phyloP scores from a whole-genome alignment of 2,797 vertebrate genomes.

The Aotus griseimembra region DNA sequence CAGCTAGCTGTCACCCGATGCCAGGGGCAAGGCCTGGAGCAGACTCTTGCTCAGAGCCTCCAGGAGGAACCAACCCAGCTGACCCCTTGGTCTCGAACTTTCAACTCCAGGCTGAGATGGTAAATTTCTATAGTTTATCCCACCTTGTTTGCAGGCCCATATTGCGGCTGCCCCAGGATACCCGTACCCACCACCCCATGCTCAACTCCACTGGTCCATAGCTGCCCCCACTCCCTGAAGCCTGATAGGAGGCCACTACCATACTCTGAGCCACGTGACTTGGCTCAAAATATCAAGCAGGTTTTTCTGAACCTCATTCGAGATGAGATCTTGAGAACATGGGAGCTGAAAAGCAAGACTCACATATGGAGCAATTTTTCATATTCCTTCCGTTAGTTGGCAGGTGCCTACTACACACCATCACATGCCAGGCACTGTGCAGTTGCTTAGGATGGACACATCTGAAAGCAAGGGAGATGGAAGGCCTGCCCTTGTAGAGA shows the following conservation, averaged over 20 bases:
- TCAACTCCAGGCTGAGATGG: neutral
- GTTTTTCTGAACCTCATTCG: neutral
- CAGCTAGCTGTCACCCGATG: rapidly evolving
- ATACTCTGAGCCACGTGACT: neutral
- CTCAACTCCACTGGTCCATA: neutral
- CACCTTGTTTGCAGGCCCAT: neutral
- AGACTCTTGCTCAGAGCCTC: neutral
- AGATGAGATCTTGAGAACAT: neutral
- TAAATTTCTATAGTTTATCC: too few species aligned
- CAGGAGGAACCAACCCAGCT: too few species aligned
- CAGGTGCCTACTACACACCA: neutral
- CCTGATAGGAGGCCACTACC: neutral
- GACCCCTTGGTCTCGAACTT: too few species aligned
- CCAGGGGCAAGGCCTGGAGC: too few species aligned
- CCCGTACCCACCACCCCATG: neutral
- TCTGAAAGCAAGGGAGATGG: neutral
- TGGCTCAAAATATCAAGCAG: neutral
- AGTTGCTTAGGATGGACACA: neutral
- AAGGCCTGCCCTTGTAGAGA: too few species aligned
- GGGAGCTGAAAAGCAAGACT: neutral
- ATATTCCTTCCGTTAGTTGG: neutral
- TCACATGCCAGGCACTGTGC: neutral
- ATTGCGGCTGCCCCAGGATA: neutral
- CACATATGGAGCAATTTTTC: neutral
- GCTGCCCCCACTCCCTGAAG: too few species aligned